phyloP scores from a whole-genome alignment of 2,113 vertebrate genomes.

The Cyanistes caeruleus region DNA sequence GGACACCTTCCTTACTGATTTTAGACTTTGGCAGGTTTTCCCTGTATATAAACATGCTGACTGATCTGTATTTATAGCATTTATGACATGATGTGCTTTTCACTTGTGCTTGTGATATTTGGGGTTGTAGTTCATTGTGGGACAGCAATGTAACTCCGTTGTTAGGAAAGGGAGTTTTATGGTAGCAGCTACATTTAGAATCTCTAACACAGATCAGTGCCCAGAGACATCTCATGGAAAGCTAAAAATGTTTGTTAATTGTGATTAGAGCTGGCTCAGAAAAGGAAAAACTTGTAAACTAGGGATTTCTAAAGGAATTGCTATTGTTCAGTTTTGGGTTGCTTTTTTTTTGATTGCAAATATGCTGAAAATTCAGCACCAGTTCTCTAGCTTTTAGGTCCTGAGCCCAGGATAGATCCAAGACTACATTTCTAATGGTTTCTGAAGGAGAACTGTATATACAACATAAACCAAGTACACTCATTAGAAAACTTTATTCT shows the following conservation, averaged over 20 bases:
- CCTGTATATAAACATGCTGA: neutral
- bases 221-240: neutral
- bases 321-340: neutral
- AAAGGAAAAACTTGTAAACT: neutral
- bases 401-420: neutral
- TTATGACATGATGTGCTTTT: neutral
- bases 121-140: neutral
- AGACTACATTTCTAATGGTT: neutral
- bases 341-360: neutral
- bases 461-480: neutral
- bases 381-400: neutral
- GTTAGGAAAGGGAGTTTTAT: neutral
- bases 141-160: neutral
- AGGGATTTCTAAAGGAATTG: neutral
- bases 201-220: neutral
- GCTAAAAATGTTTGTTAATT: neutral
- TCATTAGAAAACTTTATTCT: neutral
- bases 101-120: neutral
- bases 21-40: neutral
- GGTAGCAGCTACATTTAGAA: neutral
- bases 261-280: neutral
- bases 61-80: neutral
- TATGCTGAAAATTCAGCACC: neutral
- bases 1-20: neutral
- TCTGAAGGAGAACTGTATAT: neutral